These are phyloP conservation scores for Muntiacus reevesi DNA, from an alignment of 2,113 vertebrate genomes.

Conservation along the genomic window DNA sequence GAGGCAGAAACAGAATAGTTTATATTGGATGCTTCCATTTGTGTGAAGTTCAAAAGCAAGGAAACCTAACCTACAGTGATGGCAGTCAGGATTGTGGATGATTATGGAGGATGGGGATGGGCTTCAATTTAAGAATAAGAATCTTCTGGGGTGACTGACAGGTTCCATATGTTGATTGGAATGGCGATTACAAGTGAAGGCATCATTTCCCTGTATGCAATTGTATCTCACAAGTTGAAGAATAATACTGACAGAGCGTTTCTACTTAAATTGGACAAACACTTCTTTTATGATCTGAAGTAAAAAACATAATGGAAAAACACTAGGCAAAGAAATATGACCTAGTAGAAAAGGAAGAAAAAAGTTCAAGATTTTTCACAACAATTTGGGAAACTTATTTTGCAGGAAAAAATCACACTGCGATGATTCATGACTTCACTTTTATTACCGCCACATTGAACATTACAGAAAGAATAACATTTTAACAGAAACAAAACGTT, in stretches of 20 bases:
- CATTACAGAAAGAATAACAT: background rate
- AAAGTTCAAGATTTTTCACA: background rate
- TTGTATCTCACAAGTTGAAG: background rate
- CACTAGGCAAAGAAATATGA: fast-evolving
- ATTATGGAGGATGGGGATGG: fast-evolving
- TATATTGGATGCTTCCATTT: fast-evolving
- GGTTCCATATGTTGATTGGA: fast-evolving
- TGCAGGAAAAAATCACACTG: background rate
- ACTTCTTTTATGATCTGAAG: fast-evolving
- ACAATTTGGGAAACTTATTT: background rate
- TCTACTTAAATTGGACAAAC: background rate
- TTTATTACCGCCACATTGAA: background rate
- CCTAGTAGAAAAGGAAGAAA: background rate
- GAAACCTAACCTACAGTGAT: fast-evolving
- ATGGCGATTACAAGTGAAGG: fast-evolving
- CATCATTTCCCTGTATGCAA: background rate
- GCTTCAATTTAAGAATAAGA: no score
- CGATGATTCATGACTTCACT: background rate
- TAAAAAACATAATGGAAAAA: background rate
- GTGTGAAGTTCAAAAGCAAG: background rate
- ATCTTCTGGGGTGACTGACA: background rate
- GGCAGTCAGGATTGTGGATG: background rate
- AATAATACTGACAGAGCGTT: fast-evolving
- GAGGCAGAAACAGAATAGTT: no score
- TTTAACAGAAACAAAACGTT: fast-evolving